Conservation (phyloP, 2,888 invertebrate genomes). For the Platynereis dumerilii region DNA sequence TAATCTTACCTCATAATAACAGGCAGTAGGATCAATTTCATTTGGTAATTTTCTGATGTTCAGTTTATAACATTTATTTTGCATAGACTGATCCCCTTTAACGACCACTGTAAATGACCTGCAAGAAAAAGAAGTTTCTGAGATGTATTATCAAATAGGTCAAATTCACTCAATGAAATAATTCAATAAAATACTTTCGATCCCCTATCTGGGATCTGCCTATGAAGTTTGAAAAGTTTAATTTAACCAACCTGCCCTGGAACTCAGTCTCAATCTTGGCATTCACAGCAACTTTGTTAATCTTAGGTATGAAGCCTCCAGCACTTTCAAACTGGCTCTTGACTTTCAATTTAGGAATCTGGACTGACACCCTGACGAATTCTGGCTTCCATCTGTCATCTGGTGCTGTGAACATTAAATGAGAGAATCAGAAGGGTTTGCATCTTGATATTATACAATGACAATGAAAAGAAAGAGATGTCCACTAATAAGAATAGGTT, state of each 20-base stretch:
- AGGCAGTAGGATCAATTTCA: background rate
- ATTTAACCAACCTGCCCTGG: conserved; percentile 11
- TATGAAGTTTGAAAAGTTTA: too few species aligned
- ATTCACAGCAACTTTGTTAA: conserved; percentile 6
- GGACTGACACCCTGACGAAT: conserved; percentile 11
- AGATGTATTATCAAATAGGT: too few species aligned
- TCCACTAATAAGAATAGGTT: too few species aligned
- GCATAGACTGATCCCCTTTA: too few species aligned
- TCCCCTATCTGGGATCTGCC: too few species aligned
- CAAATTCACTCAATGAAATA: too few species aligned
- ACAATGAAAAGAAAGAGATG: too few species aligned
- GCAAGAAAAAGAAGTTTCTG: background rate
- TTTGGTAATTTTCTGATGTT: background rate
- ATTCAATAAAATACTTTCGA: too few species aligned
- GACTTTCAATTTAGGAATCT: conserved; percentile 9
- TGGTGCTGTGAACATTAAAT: background rate
- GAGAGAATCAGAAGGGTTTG: background rate
- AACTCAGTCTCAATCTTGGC: conserved; percentile 5
- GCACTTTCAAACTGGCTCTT: conserved; percentile 1
- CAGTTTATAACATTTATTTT: too few species aligned
- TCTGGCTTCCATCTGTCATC: conserved; percentile 14
- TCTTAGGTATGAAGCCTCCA: conserved; percentile 5
- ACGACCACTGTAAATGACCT: too few species aligned
- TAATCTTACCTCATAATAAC: background rate
- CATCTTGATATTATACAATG: too few species aligned